These are phyloP conservation scores for Drosophila cracens DNA, from an alignment of 2,888 invertebrate genomes.

Conservation along the genomic window DNA sequence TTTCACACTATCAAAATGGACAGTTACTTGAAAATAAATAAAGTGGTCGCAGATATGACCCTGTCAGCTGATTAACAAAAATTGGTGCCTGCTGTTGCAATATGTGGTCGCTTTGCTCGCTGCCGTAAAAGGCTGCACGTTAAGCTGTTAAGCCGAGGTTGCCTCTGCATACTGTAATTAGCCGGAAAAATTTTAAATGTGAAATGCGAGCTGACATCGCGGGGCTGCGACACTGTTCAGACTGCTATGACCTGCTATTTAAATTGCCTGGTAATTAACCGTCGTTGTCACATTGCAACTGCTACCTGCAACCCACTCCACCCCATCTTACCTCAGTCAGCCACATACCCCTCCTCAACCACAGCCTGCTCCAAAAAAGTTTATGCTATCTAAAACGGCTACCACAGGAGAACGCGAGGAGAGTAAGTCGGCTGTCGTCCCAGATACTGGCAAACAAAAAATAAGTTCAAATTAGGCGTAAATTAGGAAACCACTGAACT, in stretches of 20 bases:
- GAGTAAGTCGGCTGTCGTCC: not conserved
- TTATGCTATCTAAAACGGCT: conserved; percentile 29
- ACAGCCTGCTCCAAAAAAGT: conserved; percentile 13
- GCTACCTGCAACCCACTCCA: not conserved
- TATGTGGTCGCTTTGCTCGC: not conserved
- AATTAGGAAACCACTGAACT: conserved; percentile 31
- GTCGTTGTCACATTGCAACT: conserved; percentile 54
- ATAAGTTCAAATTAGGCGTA: conserved; percentile 59
- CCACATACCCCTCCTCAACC: not conserved
- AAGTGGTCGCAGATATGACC: not conserved
- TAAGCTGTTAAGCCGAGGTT: conserved; percentile 52
- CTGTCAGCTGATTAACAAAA: not conserved
- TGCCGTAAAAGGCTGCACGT: conserved; percentile 35
- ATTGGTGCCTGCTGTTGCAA: conserved; percentile 13
- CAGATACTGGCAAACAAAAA: conserved; percentile 27
- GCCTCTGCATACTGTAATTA: conserved; percentile 56
- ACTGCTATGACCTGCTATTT: conserved; percentile 50
- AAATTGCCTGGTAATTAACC: conserved; percentile 71
- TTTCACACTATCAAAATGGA: not conserved
- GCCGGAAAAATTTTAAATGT: conserved; percentile 25
- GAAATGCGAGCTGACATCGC: conserved; percentile 15
- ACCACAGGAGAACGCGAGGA: not conserved
- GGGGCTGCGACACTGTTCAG: not conserved
- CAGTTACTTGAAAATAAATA: not conserved
- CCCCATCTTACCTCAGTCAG: not conserved